Conservation (phyloP, 2,113 vertebrate species). For the Vulpes lagopus region DNA sequence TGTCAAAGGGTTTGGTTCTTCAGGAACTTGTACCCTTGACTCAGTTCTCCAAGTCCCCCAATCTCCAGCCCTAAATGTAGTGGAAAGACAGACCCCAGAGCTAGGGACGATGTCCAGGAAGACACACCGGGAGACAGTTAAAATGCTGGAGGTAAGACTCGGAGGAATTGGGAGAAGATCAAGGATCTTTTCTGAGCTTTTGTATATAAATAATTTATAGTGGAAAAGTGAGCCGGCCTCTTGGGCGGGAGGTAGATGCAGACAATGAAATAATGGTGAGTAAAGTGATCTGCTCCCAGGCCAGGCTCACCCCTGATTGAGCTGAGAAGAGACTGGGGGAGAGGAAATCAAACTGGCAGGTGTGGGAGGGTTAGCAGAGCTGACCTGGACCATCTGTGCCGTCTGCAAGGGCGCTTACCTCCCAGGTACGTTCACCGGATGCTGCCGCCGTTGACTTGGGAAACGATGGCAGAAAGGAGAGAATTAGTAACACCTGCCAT, state of each 20-base stretch:
- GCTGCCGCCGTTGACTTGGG: background rate
- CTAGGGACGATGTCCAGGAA: background rate
- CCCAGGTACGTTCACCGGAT: background rate
- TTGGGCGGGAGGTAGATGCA: conserved; percentile 6
- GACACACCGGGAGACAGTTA: background rate
- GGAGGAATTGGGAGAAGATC: background rate
- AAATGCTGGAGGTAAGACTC: background rate
- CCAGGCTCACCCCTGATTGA: background rate
- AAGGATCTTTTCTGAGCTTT: conserved; percentile 41
- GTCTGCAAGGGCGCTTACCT: background rate
- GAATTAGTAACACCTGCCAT: background rate
- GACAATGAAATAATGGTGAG: conserved; percentile 48
- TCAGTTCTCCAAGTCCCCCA: background rate
- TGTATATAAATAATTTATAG: conserved; percentile 53
- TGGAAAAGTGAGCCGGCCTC: conserved; percentile 43
- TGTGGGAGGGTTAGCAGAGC: background rate
- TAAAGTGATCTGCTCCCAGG: background rate
- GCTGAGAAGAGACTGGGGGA: background rate
- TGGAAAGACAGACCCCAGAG: background rate
- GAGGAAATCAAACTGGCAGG: background rate
- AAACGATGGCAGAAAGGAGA: background rate
- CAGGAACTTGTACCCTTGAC: background rate
- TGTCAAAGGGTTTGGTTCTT: background rate
- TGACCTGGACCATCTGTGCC: background rate
- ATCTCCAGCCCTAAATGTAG: background rate